Evolutionary conservation across 2,113 vertebrate genomes (phyloP).

Genomic region (Aegithalos caudatus): DNA sequence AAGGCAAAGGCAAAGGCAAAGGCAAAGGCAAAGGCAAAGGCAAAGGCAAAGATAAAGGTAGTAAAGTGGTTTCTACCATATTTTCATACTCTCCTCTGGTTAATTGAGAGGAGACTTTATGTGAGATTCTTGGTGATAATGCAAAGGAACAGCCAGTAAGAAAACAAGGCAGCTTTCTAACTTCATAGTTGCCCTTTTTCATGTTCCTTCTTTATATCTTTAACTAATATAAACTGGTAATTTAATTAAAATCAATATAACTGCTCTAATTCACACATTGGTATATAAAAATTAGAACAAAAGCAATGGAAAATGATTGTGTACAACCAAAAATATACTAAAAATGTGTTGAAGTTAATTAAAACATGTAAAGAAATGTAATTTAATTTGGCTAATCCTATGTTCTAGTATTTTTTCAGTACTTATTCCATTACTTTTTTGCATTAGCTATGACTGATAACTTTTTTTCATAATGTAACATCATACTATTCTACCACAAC

Average conservation of each 20-base stretch:
- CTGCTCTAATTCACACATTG: not conserved
- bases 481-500: not conserved
- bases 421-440: not conserved
- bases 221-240: not conserved
- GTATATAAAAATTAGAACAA: not conserved
- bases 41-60: not conserved
- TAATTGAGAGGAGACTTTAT: not conserved
- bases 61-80: not conserved
- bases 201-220: not conserved
- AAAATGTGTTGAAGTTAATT: not conserved
- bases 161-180: not conserved
- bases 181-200: not conserved
- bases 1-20: not conserved
- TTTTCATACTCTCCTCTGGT: not conserved
- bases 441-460: not conserved
- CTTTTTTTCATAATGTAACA: not conserved
- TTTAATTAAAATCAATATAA: not conserved
- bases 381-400: not conserved
- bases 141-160: not conserved
- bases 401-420: not conserved
- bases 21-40: not conserved
- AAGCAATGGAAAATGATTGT: not conserved
- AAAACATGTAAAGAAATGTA: not conserved
- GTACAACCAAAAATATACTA: not conserved
- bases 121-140: not conserved